Percentiles rank a stretch among this genome's conserved stretches.
These are phyloP conservation scores for Solenopsis invicta DNA, from an alignment of 1,140 invertebrate species.

Conservation along the genomic window DNA sequence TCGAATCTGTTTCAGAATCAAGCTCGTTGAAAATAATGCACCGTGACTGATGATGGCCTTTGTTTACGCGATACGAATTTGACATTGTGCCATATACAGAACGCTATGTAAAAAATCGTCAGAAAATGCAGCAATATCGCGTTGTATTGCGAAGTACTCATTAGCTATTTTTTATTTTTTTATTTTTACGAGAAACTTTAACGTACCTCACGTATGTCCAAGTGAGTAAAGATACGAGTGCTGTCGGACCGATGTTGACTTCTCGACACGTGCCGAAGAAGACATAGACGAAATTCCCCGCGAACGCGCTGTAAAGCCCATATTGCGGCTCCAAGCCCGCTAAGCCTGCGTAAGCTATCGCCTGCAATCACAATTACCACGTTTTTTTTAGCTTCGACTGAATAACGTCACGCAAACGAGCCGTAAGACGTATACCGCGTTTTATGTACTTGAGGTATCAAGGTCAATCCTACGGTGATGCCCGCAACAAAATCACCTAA, in stretches of 20 bases:
- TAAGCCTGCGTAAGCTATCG: slow-evolving; percentile 92
- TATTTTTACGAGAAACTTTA: background rate
- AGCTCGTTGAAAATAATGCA: slow-evolving; percentile 9
- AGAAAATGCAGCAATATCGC: slow-evolving; percentile 48
- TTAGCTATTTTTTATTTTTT: background rate
- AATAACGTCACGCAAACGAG: background rate
- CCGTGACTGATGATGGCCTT: slow-evolving; percentile 1
- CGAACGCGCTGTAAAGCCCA: slow-evolving; percentile 95
- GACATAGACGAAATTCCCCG: slow-evolving; percentile 94
- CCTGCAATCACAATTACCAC: slow-evolving; percentile 85
- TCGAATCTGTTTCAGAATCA: background rate
- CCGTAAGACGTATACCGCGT: background rate
- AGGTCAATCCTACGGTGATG: slow-evolving; percentile 87
- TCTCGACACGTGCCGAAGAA: slow-evolving; percentile 94
- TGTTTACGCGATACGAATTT: slow-evolving; percentile 23
- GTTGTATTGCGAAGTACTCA: slow-evolving; percentile 39
- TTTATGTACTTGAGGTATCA: slow-evolving; percentile 87
- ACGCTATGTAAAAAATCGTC: background rate
- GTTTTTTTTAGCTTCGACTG: background rate
- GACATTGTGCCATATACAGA: slow-evolving; percentile 7
- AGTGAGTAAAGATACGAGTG: slow-evolving; percentile 91
- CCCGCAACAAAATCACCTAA: slow-evolving; percentile 88
- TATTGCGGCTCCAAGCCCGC: slow-evolving; percentile 92
- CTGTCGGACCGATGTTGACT: slow-evolving; percentile 94
- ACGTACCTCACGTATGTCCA: slow-evolving; percentile 88